phyloP scores from a whole-genome alignment of 2,888 invertebrate species.

The Agrochola lychnidis region DNA sequence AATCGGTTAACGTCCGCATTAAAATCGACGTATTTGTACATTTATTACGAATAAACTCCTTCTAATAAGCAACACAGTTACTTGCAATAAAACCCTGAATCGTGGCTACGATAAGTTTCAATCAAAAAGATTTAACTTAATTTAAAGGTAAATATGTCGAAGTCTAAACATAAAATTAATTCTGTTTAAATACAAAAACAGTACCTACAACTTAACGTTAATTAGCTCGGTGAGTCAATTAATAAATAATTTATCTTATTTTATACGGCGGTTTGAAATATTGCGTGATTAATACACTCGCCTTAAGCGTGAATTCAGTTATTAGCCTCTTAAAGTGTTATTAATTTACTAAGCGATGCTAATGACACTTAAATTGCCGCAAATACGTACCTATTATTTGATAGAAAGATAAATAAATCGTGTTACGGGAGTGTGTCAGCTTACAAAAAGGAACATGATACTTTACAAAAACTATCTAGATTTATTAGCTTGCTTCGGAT shows the following conservation, averaged over 20 bases:
- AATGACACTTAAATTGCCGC: constrained; percentile 69
- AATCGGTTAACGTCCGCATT: constrained; percentile 70
- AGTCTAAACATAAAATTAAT: constrained; percentile 29
- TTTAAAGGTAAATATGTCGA: constrained; percentile 24
- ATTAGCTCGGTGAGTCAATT: constrained; percentile 41
- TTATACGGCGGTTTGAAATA: constrained; percentile 44
- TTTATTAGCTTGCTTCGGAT: constrained; percentile 59
- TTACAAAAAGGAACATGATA: constrained; percentile 54
- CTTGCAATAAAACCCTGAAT: background rate
- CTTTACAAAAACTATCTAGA: constrained; percentile 52
- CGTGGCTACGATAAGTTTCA: constrained; percentile 14
- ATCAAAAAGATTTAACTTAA: constrained; percentile 36
- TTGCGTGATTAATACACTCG: constrained; percentile 53
- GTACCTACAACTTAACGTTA: constrained; percentile 32
- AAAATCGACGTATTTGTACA: constrained; percentile 41
- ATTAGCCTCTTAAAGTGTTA: constrained; percentile 63
- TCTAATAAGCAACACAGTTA: constrained; percentile 9
- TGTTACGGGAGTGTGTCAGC: constrained; percentile 60
- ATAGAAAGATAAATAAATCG: constrained; percentile 61
- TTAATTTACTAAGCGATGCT: constrained; percentile 60
- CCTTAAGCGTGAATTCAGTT: constrained; percentile 62
- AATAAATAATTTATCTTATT: constrained; percentile 45
- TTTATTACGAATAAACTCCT: constrained; percentile 28
- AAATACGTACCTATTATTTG: constrained; percentile 57
- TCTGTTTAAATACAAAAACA: constrained; percentile 37